Conservation (phyloP, 2,888 invertebrate genomes). For the Trissolcus japonicus region DNA sequence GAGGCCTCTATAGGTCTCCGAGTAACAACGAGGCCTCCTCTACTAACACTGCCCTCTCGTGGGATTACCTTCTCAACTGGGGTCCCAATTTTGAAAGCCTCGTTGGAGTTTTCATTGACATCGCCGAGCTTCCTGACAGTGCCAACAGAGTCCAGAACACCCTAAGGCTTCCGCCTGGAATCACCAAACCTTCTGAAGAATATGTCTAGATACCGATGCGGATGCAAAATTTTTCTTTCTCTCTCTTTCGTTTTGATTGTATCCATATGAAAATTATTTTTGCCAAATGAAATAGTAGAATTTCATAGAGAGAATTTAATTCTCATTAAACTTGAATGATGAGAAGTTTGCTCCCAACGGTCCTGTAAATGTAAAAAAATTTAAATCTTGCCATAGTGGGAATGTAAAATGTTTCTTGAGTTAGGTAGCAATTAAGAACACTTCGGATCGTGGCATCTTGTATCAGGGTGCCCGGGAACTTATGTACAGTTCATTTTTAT, state of each 20-base stretch:
- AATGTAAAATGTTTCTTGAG: slow-evolving; percentile 15
- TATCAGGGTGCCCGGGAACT: slow-evolving; percentile 68
- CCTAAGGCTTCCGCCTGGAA: slow-evolving; percentile 85
- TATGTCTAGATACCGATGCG: slow-evolving; percentile 81
- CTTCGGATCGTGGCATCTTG: slow-evolving; percentile 64
- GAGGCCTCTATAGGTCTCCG: slow-evolving; percentile 87
- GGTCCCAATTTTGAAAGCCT: slow-evolving; percentile 97
- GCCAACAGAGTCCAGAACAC: slow-evolving; percentile 83
- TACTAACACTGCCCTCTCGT: slow-evolving; percentile 84
- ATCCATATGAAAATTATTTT: too few species aligned
- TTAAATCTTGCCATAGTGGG: background rate
- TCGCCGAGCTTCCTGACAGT: slow-evolving; percentile 88
- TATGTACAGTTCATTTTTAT: slow-evolving; percentile 63
- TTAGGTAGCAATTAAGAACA: slow-evolving; percentile 49
- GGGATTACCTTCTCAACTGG: slow-evolving; percentile 97
- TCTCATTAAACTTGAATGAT: too few species aligned
- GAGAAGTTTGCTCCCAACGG: too few species aligned
- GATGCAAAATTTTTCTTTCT: background rate
- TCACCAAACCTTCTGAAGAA: slow-evolving; percentile 92
- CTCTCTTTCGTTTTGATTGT: background rate
- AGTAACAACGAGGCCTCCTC: slow-evolving; percentile 84
- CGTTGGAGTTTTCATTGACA: slow-evolving; percentile 97
- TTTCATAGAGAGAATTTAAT: too few species aligned
- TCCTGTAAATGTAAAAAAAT: background rate
- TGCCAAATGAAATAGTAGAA: too few species aligned